Conservation (phyloP, 2,888 invertebrate genomes). For the Oscheius myriophilus region DNA sequence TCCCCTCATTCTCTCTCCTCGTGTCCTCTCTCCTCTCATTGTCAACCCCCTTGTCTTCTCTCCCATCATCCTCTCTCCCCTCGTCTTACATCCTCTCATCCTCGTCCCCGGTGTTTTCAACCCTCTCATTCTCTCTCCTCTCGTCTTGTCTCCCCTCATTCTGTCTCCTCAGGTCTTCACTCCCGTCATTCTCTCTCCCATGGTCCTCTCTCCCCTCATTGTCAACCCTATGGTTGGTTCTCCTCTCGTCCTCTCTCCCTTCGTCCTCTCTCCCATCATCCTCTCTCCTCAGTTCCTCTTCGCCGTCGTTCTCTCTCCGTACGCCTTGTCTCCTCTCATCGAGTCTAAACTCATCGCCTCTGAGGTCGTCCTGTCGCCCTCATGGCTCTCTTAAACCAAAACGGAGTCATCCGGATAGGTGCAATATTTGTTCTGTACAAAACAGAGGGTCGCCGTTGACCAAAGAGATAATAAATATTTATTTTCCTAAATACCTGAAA, state of each 20-base stretch:
- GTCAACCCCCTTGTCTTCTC: constrained; percentile 58
- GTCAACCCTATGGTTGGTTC: constrained; percentile 62
- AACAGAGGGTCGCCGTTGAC: no score
- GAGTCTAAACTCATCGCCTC: constrained; percentile 64
- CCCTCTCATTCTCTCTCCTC: constrained; percentile 63
- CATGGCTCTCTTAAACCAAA: constrained; percentile 60
- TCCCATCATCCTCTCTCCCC: constrained; percentile 61
- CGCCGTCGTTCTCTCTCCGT: constrained; percentile 66
- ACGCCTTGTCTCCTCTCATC: constrained; percentile 66
- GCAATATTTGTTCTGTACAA: constrained; percentile 3
- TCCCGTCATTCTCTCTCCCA: constrained; percentile 64
- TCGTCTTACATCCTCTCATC: constrained; percentile 65
- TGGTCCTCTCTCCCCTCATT: constrained; percentile 64
- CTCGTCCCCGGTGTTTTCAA: constrained; percentile 61
- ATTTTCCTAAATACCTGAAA: no score
- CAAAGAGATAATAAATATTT: no score
- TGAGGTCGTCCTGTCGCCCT: constrained; percentile 66
- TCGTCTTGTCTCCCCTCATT: constrained; percentile 64
- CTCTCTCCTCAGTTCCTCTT: constrained; percentile 66
- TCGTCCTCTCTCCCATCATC: constrained; percentile 67
- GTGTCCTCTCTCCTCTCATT: constrained; percentile 62
- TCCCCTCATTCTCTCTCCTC: constrained; percentile 64
- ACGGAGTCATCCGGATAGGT: neutral
- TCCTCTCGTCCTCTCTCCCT: constrained; percentile 62
- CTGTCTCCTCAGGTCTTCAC: constrained; percentile 66